Conservation (phyloP, 2,113 vertebrate species). For the Sinocyclocheilus maitianheensis region DNA sequence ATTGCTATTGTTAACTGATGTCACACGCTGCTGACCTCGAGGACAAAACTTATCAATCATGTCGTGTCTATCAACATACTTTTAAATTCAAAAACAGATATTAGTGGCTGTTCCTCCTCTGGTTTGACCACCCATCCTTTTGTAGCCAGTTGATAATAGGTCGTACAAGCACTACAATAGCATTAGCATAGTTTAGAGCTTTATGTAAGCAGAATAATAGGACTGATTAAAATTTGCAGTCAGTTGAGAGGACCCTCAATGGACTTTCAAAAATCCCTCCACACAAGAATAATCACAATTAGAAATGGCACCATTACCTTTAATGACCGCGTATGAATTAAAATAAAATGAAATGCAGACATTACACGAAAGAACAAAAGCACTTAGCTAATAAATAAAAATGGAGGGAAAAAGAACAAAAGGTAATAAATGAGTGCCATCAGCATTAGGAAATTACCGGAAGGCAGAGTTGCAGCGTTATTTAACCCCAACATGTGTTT, state of each 20-base stretch:
- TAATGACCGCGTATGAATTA: slow-evolving; percentile 11
- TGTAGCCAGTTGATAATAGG: slow-evolving; percentile 33
- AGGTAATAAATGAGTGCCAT: not conserved
- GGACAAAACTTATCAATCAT: slow-evolving; percentile 15
- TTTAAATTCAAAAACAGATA: slow-evolving; percentile 16
- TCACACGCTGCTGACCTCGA: not conserved
- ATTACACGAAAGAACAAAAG: not conserved
- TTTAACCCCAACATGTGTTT: not conserved
- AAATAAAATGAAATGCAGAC: slow-evolving; percentile 8
- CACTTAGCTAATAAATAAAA: slow-evolving; percentile 2
- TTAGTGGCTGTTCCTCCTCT: slow-evolving; percentile 35
- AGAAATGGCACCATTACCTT: slow-evolving; percentile 25
- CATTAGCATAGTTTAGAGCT: slow-evolving; percentile 49
- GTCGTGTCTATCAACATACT: slow-evolving; percentile 26
- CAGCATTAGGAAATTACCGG: not conserved
- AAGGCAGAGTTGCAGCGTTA: not conserved
- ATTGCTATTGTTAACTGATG: not conserved
- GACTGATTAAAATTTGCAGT: slow-evolving; percentile 42
- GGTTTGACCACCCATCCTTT: slow-evolving; percentile 33
- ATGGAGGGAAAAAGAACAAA: not conserved
- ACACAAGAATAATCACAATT: slow-evolving; percentile 52
- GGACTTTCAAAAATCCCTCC: slow-evolving; percentile 33
- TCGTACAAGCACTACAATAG: slow-evolving; percentile 41
- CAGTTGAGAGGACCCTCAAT: slow-evolving; percentile 36
- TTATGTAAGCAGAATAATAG: slow-evolving; percentile 45